phyloP scores from a whole-genome alignment of 2,113 vertebrate genomes.

The Chloropsis hardwickii region DNA sequence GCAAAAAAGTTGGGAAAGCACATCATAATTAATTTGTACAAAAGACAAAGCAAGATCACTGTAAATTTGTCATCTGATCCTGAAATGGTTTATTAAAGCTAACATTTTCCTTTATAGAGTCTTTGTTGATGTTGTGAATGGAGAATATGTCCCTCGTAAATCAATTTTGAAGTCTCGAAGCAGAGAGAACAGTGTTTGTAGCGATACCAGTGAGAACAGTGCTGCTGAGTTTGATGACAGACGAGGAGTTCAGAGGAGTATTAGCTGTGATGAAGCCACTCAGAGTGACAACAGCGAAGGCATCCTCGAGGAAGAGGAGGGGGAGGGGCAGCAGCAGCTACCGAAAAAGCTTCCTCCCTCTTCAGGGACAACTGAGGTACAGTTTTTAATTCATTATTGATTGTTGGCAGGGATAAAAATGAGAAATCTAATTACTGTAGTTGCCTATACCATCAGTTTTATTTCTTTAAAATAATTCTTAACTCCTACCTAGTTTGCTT shows the following conservation, averaged over 20 bases:
- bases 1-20: conserved; percentile 22
- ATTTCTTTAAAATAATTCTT: conserved; percentile 27
- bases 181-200: conserved; percentile 97
- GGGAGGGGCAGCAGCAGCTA: conserved; percentile 68
- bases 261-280: conserved; percentile 75
- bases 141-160: conserved; percentile 89
- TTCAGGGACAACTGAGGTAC: conserved; percentile 70
- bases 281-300: conserved; percentile 84
- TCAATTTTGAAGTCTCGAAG: conserved; percentile 97
- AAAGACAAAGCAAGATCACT: conserved; percentile 42
- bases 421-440: conserved; percentile 2
- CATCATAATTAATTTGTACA: conserved; percentile 53
- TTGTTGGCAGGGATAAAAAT: conserved; percentile 24
- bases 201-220: conserved; percentile 86
- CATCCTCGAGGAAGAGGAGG: conserved; percentile 79
- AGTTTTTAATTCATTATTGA: conserved; percentile 43
- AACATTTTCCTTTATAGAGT: conserved; percentile 74
- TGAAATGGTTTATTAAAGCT: conserved; percentile 53
- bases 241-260: conserved; percentile 72
- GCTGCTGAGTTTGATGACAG: conserved; percentile 87
- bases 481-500: neutral
- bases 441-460: neutral
- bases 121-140: conserved; percentile 95
- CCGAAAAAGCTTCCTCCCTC: conserved; percentile 53
- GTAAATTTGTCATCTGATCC: conserved; percentile 52